These are phyloP conservation scores for Camponotus vicinus DNA, from an alignment of 1,140 invertebrate species.

Conservation along the genomic window DNA sequence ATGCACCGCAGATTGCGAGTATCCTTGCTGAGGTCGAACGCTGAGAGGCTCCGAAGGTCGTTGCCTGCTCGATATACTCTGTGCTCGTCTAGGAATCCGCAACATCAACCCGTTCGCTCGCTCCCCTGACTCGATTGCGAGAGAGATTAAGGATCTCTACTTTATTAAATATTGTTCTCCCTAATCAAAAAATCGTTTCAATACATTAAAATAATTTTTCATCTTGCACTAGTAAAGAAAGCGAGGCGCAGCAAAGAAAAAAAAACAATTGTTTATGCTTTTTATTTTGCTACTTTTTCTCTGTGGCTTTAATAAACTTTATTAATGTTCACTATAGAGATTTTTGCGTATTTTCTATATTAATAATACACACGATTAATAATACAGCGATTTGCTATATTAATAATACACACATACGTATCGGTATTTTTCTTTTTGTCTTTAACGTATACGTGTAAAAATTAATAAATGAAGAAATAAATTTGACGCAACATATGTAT, in stretches of 20 bases:
- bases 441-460: no score
- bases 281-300: background rate
- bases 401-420: no score
- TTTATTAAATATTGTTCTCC: background rate
- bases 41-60: slow-evolving; percentile 76
- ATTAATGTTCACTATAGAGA: background rate
- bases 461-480: no score
- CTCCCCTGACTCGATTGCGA: background rate
- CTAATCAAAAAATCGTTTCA: background rate
- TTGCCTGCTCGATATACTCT: slow-evolving; percentile 78
- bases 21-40: slow-evolving; percentile 80
- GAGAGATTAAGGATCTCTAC: background rate
- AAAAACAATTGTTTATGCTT: background rate
- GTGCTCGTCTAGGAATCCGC: slow-evolving; percentile 64
- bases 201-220: background rate
- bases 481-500: background rate
- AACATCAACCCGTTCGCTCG: background rate
- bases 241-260: background rate
- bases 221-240: background rate
- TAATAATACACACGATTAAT: no score
- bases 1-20: slow-evolving; percentile 81
- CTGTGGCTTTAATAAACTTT: background rate
- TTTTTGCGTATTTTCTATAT: background rate
- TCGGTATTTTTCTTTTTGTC: no score
- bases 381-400: no score